Conservation (phyloP, 2,888 invertebrate species). For the Cerceris ruficornis region DNA sequence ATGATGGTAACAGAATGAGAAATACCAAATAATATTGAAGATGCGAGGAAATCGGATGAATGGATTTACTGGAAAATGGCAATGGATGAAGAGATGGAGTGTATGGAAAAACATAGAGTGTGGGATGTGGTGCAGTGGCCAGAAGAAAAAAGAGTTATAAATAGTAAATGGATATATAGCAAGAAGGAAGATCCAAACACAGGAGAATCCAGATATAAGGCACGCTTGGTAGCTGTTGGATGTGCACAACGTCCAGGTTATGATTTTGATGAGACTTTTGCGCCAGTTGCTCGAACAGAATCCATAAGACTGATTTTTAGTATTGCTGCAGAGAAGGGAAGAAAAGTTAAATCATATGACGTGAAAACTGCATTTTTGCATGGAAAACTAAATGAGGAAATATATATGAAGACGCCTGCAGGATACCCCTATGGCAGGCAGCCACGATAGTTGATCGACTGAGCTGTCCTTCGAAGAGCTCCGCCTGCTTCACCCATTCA, state of each 20-base stretch:
- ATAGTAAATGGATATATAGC: background rate
- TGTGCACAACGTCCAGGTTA: constrained; percentile 10
- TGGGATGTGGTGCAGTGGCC: background rate
- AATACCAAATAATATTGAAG: background rate
- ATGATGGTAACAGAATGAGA: background rate
- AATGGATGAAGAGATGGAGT: background rate
- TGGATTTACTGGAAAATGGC: background rate
- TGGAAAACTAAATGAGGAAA: background rate
- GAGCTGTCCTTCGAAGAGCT: too few species aligned
- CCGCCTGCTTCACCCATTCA: too few species aligned
- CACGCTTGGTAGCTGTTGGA: too few species aligned
- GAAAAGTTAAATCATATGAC: too few species aligned
- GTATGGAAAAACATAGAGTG: background rate
- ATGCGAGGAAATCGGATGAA: background rate
- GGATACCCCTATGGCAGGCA: too few species aligned
- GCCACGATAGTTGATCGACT: too few species aligned
- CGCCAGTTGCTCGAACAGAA: background rate
- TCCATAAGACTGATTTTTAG: too few species aligned
- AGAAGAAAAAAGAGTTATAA: background rate
- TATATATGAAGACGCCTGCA: too few species aligned
- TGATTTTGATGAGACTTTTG: constrained; percentile 10
- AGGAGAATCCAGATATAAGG: too few species aligned
- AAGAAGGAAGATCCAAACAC: background rate
- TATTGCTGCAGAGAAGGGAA: too few species aligned
- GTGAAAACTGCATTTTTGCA: background rate